phyloP scores from a whole-genome alignment of 2,888 invertebrate species.

The Drosophila mettleri region DNA sequence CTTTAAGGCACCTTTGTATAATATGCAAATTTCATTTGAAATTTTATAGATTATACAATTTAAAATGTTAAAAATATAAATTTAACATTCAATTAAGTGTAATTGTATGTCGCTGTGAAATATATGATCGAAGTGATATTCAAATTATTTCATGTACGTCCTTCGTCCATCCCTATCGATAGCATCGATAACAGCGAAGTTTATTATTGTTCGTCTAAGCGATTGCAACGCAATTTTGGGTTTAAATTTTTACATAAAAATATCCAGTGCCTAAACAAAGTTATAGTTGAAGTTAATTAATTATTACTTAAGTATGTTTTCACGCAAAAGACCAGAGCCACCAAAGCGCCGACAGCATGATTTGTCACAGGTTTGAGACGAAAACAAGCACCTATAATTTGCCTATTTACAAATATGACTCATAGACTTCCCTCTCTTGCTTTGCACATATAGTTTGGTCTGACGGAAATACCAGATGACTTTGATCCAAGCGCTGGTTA shows the following conservation, averaged over 20 bases:
- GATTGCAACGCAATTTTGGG: slow-evolving; percentile 53
- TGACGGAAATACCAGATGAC: slow-evolving; percentile 90
- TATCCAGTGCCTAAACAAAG: slow-evolving; percentile 25
- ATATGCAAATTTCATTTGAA: not conserved
- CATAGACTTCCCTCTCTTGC: slow-evolving; percentile 35
- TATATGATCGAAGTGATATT: not conserved
- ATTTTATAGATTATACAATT: not conserved
- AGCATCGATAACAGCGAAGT: slow-evolving; percentile 40
- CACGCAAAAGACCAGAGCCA: slow-evolving; percentile 80
- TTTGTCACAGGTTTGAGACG: slow-evolving; percentile 81
- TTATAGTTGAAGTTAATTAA: slow-evolving; percentile 11
- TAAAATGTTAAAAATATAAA: not conserved
- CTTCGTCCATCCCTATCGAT: slow-evolving; percentile 19
- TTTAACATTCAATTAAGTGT: not conserved
- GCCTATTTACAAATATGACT: slow-evolving; percentile 64
- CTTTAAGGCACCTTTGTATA: not conserved
- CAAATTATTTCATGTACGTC: not conserved
- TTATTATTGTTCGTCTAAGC: slow-evolving; percentile 39
- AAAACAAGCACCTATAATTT: slow-evolving; percentile 8
- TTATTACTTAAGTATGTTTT: slow-evolving; percentile 77
- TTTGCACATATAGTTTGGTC: slow-evolving; percentile 88
- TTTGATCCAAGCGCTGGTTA: slow-evolving; percentile 87
- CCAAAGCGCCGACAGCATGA: slow-evolving; percentile 81
- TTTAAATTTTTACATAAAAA: slow-evolving; percentile 23
- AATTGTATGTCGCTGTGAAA: not conserved